A percentile compares a stretch with the other conserved stretches of the same genome.
phyloP scores from a whole-genome alignment of 2,888 invertebrate genomes.

The Spilosoma lubricipeda region DNA sequence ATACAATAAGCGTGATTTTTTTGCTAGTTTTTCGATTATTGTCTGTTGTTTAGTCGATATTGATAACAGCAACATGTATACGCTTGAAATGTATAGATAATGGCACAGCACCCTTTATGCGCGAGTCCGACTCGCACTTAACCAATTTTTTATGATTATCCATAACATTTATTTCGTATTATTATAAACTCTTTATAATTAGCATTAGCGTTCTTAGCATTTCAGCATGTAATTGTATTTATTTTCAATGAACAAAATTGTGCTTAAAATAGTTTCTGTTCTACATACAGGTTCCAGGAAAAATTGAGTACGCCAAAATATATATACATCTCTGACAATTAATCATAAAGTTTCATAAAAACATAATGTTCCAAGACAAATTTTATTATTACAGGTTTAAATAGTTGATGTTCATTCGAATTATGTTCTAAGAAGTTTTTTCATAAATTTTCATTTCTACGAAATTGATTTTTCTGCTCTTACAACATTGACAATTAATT shows the following conservation, averaged over 20 bases:
- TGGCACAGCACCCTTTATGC: no score
- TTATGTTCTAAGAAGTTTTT: constrained; percentile 35
- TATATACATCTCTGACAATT: constrained; percentile 52
- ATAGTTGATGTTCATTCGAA: constrained; percentile 22
- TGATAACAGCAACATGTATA: no score
- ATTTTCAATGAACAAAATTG: not conserved
- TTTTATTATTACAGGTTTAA: constrained; percentile 42
- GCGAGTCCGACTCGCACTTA: no score
- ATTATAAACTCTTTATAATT: not conserved
- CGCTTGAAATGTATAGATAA: no score
- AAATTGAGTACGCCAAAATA: constrained; percentile 45
- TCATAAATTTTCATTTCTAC: not conserved
- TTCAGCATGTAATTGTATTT: not conserved
- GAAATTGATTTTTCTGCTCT: constrained; percentile 20
- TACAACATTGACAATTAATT: constrained; percentile 10
- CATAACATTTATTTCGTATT: no score
- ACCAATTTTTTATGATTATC: no score
- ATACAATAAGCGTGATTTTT: no score
- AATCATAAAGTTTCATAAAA: constrained; percentile 56
- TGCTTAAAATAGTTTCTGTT: constrained; percentile 6
- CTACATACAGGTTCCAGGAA: constrained; percentile 54
- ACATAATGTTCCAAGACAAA: constrained; percentile 38
- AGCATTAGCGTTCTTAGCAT: not conserved
- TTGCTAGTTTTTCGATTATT: no score
- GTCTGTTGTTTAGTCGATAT: no score